These are phyloP conservation scores for Poeciliopsis turrubarensis DNA, from an alignment of 2,113 vertebrate species.

Conservation along the genomic window DNA sequence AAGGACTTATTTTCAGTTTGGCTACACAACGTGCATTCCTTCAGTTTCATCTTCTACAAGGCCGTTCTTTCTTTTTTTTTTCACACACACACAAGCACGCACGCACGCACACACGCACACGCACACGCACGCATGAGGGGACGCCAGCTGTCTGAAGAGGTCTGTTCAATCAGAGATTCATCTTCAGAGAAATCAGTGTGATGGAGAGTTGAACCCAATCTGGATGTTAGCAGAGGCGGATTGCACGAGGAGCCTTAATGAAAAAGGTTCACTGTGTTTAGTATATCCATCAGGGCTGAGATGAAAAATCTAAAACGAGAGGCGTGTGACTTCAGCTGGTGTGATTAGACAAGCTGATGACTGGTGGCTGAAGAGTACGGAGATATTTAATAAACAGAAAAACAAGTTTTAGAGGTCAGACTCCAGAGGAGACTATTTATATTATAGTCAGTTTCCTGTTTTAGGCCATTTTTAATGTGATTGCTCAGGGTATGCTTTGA, in stretches of 20 bases:
- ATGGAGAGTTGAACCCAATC: constrained; percentile 65
- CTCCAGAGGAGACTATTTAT: no score
- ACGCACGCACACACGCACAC: no score
- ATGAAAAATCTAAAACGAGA: constrained; percentile 57
- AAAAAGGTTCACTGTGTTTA: constrained; percentile 62
- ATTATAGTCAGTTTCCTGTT: not conserved
- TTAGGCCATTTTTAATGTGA: no score
- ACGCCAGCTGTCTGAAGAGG: not conserved
- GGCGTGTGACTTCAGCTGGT: constrained; percentile 30
- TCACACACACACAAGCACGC: no score
- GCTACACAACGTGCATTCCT: not conserved
- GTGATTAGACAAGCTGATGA: constrained; percentile 32
- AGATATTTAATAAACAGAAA: constrained; percentile 35
- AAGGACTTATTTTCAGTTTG: constrained; percentile 33
- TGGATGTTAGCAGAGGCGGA: constrained; percentile 71
- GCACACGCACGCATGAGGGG: no score
- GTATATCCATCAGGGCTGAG: constrained; percentile 64
- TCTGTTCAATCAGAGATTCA: constrained; percentile 69
- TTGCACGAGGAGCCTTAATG: constrained; percentile 74
- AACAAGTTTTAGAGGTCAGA: not conserved
- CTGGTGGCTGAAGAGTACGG: constrained; percentile 13
- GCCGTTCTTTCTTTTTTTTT: not conserved
- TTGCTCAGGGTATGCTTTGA: not conserved
- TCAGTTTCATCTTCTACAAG: not conserved
- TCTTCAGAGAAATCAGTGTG: constrained; percentile 76